phyloP scores from a whole-genome alignment of 1,140 invertebrate genomes.

The Pissodes strobi region DNA sequence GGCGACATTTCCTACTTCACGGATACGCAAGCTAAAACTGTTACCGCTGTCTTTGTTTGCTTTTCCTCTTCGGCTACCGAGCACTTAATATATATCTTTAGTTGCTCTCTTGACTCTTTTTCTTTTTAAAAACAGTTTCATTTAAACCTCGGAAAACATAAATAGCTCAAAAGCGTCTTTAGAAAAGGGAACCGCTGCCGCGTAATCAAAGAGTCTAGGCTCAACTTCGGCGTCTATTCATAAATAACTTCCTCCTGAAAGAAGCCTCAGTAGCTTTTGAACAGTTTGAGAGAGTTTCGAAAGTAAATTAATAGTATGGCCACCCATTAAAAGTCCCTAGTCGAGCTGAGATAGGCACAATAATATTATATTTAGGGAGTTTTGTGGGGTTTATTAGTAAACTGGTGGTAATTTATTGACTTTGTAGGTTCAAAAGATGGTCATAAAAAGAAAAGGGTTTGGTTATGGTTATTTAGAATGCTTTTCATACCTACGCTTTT shows the following conservation, averaged over 20 bases:
- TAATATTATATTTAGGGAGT: too few species aligned
- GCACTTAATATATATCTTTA: constrained; percentile 3
- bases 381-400: too few species aligned
- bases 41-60: too few species aligned
- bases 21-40: too few species aligned
- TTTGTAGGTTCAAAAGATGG: too few species aligned
- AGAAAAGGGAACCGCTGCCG: constrained; percentile 1
- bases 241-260: constrained; percentile 18
- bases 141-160: constrained; percentile 12
- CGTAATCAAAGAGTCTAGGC: constrained; percentile 2
- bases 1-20: too few species aligned
- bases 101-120: constrained; percentile 4
- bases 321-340: too few species aligned
- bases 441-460: too few species aligned
- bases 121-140: not conserved
- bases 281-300: not conserved
- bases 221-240: constrained; percentile 6
- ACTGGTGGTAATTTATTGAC: too few species aligned
- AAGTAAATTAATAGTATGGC: constrained; percentile 12
- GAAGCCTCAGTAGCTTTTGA: not conserved
- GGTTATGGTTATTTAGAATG: too few species aligned
- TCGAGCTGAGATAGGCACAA: not conserved
- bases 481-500: too few species aligned
- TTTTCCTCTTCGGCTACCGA: not conserved
- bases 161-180: constrained; percentile 18